Evolutionary conservation across 1,140 invertebrate genomes (phyloP).

Genomic region (Glomeris maerens): DNA sequence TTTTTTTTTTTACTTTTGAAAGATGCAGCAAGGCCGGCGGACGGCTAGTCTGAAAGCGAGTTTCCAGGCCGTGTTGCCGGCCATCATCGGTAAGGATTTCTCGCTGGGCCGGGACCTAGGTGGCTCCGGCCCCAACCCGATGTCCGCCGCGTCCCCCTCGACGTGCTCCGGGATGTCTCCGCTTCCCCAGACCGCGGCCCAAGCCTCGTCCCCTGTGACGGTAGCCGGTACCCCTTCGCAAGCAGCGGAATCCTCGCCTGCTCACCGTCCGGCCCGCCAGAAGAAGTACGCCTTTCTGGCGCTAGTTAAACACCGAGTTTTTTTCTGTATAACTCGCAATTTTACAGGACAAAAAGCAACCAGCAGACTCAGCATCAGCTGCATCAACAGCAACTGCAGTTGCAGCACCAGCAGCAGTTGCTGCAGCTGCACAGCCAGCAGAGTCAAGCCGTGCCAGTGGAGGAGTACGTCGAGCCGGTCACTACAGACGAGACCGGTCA

Average conservation of each 20-base stretch:
- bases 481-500: conserved; percentile 33
- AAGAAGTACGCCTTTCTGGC: no score
- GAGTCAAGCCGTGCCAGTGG: conserved; percentile 25
- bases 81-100: conserved; percentile 33
- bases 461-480: conserved; percentile 28
- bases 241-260: conserved; percentile 23
- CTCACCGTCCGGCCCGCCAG: no score
- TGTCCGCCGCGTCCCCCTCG: conserved; percentile 48
- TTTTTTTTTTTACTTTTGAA: conserved; percentile 14
- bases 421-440: conserved; percentile 9
- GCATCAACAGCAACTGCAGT: not conserved
- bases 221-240: conserved; percentile 7
- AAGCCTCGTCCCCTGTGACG: conserved; percentile 10
- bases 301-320: no score
- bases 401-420: not conserved
- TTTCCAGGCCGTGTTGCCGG: conserved; percentile 24
- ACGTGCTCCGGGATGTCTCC: conserved; percentile 25
- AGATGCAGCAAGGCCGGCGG: conserved; percentile 84
- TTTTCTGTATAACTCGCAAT: no score
- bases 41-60: conserved; percentile 90
- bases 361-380: no score
- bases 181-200: conserved; percentile 12
- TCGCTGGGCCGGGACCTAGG: conserved; percentile 48
- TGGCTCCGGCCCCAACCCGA: conserved; percentile 60
- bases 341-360: no score